A percentile compares a stretch with the other conserved stretches of the same genome.
These are phyloP conservation scores for Pogonomyrmex californicus DNA, from an alignment of 1,140 invertebrate species.

Conservation along the genomic window DNA sequence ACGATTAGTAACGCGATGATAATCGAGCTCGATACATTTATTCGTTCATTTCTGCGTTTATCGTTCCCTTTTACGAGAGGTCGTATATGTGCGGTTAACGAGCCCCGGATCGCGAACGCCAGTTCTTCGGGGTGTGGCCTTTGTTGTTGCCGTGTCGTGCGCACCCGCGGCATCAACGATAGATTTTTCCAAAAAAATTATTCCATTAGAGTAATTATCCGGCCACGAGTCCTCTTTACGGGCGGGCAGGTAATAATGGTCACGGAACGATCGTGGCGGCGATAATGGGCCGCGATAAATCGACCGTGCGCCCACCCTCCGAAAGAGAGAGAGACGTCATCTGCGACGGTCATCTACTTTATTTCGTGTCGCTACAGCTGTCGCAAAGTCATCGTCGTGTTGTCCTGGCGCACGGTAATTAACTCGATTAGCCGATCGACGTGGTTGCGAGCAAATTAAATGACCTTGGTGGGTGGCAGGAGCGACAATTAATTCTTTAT, in stretches of 20 bases:
- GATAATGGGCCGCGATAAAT: slow-evolving; percentile 81
- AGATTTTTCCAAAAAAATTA: slow-evolving; percentile 76
- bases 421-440: slow-evolving; percentile 72
- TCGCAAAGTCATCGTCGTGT: slow-evolving; percentile 62
- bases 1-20: slow-evolving; percentile 23
- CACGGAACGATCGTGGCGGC: slow-evolving; percentile 77
- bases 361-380: slow-evolving; percentile 58
- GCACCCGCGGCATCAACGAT: slow-evolving; percentile 56
- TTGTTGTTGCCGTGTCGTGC: slow-evolving; percentile 32
- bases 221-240: slow-evolving; percentile 63
- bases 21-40: slow-evolving; percentile 22
- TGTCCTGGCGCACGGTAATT: slow-evolving; percentile 70
- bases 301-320: slow-evolving; percentile 56
- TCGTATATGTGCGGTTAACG: slow-evolving; percentile 52
- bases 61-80: background rate
- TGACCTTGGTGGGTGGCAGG: slow-evolving; percentile 41
- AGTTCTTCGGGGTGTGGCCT: slow-evolving; percentile 64
- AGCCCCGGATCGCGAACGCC: slow-evolving; percentile 39
- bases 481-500: slow-evolving; percentile 70
- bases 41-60: background rate
- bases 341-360: slow-evolving; percentile 36
- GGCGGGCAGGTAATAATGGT: slow-evolving; percentile 78
- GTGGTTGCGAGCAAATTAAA: slow-evolving; percentile 67
- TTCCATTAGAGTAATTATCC: slow-evolving; percentile 85
- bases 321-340: slow-evolving; percentile 33